Percentiles rank a stretch among this genome's conserved stretches.
These are phyloP conservation scores for Sebastes nivosus DNA, from an alignment of 2,797 vertebrate genomes.

Conservation along the genomic window DNA sequence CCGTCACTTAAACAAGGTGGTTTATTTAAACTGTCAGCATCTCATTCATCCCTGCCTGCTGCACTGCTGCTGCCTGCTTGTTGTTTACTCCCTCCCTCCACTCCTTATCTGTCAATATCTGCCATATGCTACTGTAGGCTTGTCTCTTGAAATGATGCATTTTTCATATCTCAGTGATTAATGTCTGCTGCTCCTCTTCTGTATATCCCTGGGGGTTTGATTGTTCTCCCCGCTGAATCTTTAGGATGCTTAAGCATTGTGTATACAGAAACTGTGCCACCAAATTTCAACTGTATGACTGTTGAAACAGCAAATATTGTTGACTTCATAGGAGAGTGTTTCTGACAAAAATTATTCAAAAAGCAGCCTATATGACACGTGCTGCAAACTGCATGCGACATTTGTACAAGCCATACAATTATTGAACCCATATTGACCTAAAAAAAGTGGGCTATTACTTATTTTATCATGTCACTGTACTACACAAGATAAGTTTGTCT, in stretches of 20 bases:
- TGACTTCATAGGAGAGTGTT: neutral
- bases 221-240: constrained; percentile 21
- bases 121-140: constrained; percentile 22
- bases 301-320: constrained; percentile 16
- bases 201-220: constrained; percentile 37
- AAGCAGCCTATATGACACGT: neutral
- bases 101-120: constrained; percentile 32
- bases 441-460: no score
- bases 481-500: no score
- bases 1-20: constrained; percentile 13
- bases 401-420: neutral
- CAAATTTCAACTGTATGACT: constrained; percentile 3
- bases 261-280: neutral
- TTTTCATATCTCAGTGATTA: constrained; percentile 51
- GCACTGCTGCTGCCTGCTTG: neutral
- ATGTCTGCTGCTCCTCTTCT: constrained; percentile 26
- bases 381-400: neutral
- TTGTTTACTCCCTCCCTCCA: constrained; percentile 5
- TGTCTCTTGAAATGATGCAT: constrained; percentile 40
- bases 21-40: neutral
- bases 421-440: no score
- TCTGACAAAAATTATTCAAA: neutral
- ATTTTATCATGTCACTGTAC: no score
- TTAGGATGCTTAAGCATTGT: neutral
- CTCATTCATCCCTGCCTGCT: neutral